Evolutionary conservation across 2,113 vertebrate species (phyloP).

Genomic region (Sus scrofa): T2T-Sscrofa CM000823.6:34208001-34208500

Average conservation of each 20-base stretch:
- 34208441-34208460: background rate
- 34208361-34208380: background rate
- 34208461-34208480: background rate
- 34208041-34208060: background rate
- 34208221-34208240: background rate
- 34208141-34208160: background rate
- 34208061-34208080: background rate
- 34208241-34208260: background rate
- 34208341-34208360: background rate
- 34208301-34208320: background rate
- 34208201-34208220: background rate
- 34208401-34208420: background rate
- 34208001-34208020: background rate
- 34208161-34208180: background rate
- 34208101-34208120: background rate
- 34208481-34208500: background rate
- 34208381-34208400: background rate
- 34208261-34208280: background rate
- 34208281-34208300: background rate
- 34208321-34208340: background rate
- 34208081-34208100: background rate
- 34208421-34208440: background rate
- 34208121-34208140: background rate
- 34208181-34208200: background rate
- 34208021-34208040: background rate